Evolutionary conservation across 2,797 vertebrate species (phyloP), one percentile per base, ranked within the genome.

Genomic region (Eidolon dupreanum): DNA sequence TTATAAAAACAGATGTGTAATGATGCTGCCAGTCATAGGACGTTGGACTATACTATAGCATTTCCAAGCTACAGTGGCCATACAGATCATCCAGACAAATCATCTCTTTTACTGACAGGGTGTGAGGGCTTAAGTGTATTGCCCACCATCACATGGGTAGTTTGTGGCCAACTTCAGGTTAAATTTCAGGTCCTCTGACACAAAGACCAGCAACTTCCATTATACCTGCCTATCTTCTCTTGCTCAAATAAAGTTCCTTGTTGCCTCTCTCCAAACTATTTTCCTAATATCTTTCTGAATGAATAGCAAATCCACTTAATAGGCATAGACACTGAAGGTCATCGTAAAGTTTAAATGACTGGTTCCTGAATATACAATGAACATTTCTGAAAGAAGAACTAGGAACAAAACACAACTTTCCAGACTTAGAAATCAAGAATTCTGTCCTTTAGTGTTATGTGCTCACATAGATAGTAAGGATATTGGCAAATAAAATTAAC

Each of bases 221-320:
- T 38, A 77, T 26, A 85, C 16, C n/a, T 78, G 43, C 1, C 0
- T 31, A 78, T 28, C 65, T 82, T 94, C 63, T 81, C 53, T 78
- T 63, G 9, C 0, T 8, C 90, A 88, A 55, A 49, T 85, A 71
- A 92, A 77, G 73, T 68, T 66, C 13, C 96, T 73, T 57, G 17
- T 66, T 91, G 46, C 41, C 36, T 84, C 15, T 78, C 46, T 93
- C 61, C 88, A 73, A 84, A 63, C 13, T 41, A 36, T 96, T 95
- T 95, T 96, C 17, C 31, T 84, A 68, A 28, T 33, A 57, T 90
- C 66, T 88, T 88, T 57, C 84, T 85, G 22, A 86, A 71, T 38
- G 26, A 87, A 65, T 85, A 94, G 24, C 74, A 96, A 94, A 57
- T 70, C 33, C 5, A 71, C 86, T 89, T 57, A 83, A 86, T 59